phyloP scores from a whole-genome alignment of 2,797 vertebrate species.

The Rhodeus uyekii region DNA sequence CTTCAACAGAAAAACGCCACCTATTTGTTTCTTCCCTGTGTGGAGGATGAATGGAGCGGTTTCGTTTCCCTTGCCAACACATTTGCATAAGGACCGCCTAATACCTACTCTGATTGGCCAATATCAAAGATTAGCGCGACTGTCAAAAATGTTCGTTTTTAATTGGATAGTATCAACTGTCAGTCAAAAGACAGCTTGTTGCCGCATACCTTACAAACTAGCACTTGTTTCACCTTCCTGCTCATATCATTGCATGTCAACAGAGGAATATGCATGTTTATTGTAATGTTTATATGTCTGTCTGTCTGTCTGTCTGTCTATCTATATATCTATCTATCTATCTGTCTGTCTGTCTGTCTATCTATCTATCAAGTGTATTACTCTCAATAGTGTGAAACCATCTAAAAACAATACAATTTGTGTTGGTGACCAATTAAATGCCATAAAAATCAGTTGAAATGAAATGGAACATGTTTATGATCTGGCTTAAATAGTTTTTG shows the following conservation, averaged over 20 bases:
- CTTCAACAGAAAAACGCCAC: slow-evolving; percentile 42
- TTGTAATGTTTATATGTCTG: background rate
- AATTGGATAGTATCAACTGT: slow-evolving; percentile 62
- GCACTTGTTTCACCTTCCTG: slow-evolving; percentile 31
- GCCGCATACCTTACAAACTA: slow-evolving; percentile 9
- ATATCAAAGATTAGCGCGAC: background rate
- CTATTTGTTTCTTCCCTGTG: slow-evolving; percentile 42
- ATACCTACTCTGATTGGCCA: slow-evolving; percentile 58
- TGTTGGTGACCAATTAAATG: background rate
- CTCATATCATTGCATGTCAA: slow-evolving; percentile 26
- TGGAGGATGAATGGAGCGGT: slow-evolving; percentile 78
- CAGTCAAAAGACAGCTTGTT: slow-evolving; percentile 55
- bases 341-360: background rate
- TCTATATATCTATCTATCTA: no score
- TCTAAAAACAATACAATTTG: background rate
- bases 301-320: no score
- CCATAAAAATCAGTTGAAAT: background rate
- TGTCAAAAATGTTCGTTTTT: background rate
- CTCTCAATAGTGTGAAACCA: background rate
- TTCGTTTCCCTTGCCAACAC: slow-evolving; percentile 75
- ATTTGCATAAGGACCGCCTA: slow-evolving; percentile 70
- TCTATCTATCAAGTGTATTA: background rate
- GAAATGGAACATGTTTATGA: background rate
- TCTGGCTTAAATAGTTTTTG: background rate
- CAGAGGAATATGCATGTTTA: background rate